Evolutionary conservation across 2,113 vertebrate genomes (phyloP), one percentile per base, ranked within the genome.

Genomic region (Corythaeola cristata): DNA sequence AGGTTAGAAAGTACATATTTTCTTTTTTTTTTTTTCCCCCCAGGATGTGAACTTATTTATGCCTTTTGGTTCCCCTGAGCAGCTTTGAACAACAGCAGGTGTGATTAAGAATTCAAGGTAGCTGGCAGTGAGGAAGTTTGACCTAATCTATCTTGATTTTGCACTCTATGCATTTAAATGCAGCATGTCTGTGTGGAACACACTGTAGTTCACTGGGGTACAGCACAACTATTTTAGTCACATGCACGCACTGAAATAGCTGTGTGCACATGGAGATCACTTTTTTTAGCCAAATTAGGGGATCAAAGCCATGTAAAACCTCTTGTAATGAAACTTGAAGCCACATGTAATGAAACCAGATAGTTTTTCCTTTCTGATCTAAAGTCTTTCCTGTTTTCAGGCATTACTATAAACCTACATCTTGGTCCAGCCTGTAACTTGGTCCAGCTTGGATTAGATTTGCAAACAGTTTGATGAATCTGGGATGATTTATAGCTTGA

Each of bases 321-420:
- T 93, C 93, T 87, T 73, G 74, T 94, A 97, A 95, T 93, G 95
- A 95, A 97, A 96, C 92, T 53, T 83, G 97, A 97, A 95, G 81
- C 95, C 94, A 88, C 45, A 44, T 96, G 74, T 97, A 97, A 95
- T 97, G 94, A 97, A 97, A 96, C 89, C 87, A 85, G 92, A 97
- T 94, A 97, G 94, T 62, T 94, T 95, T 95, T 91, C 81, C 74
- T 96, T 94, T 96, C 92, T 95, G 91, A 95, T 94, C 91, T 97
- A 88, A 97, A 96, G 87, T 89, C 91, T 91, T 95, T 97, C 95
- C 95, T 97, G 95, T 89, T 97, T 94, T 92, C 91, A 95, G 63
- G 75, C 94, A 91, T 96, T 96, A 89, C 92, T 96, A 91, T 97
- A 96, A 97, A 97, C 87, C 81, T 92, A 58, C 80, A 85, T 86